A percentile compares a stretch with the other conserved stretches of the same genome.
Conservation (phyloP, 2,888 invertebrate species). For the Hoplodrina ambigua region DNA sequence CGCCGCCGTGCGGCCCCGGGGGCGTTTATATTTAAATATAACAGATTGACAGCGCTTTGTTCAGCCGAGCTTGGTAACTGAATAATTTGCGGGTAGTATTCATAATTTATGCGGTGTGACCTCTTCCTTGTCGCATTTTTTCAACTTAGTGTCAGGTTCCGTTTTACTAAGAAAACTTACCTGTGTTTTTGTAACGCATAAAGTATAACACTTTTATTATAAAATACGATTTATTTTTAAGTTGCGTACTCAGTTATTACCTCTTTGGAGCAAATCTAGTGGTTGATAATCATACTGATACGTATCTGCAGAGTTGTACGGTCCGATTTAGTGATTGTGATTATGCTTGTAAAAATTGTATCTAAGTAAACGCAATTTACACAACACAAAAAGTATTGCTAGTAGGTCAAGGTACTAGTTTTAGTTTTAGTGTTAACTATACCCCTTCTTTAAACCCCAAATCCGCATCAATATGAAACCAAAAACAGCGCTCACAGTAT, state of each 20-base stretch:
- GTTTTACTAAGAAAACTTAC: background rate
- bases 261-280: too few relatives aligned
- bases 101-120: constrained; percentile 37
- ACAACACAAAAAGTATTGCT: too few relatives aligned
- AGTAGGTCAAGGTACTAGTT: too few relatives aligned
- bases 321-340: too few relatives aligned
- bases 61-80: constrained; percentile 39
- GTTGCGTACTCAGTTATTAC: too few relatives aligned
- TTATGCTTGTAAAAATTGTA: too few relatives aligned
- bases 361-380: too few relatives aligned
- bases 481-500: constrained; percentile 21
- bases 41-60: constrained; percentile 54
- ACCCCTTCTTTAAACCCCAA: background rate
- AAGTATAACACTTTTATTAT: background rate
- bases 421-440: background rate
- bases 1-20: constrained; percentile 38
- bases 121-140: constrained; percentile 40
- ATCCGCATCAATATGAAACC: background rate
- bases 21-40: constrained; percentile 60
- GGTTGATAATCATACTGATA: too few relatives aligned
- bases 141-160: constrained; percentile 13
- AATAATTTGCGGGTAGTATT: constrained; percentile 51
- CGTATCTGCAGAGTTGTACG: too few relatives aligned
- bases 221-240: too few relatives aligned
- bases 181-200: background rate